These are phyloP conservation scores for Parapsyche elsis DNA, from an alignment of 1,140 invertebrate genomes.

Conservation along the genomic window DNA sequence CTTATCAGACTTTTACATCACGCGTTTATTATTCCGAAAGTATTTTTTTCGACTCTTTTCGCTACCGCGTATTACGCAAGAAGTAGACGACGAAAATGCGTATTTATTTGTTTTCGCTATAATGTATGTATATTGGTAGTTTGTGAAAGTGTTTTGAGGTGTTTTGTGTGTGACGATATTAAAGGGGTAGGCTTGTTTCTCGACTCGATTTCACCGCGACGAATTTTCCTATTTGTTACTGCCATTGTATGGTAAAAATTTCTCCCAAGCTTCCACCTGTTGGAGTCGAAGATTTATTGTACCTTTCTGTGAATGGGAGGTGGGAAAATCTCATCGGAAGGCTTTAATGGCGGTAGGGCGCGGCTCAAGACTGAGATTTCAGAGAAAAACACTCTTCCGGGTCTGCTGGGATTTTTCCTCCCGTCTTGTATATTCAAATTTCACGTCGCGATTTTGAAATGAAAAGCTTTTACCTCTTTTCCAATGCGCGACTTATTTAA, in stretches of 20 bases:
- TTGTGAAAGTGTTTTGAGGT: neutral
- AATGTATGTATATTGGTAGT: no score
- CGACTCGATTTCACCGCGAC: no score
- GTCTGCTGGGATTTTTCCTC: neutral
- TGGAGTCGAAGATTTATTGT: conserved; percentile 34
- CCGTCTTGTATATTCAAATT: conserved; percentile 15
- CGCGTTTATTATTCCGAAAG: neutral
- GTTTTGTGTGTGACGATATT: no score
- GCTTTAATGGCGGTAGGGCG: conserved; percentile 1
- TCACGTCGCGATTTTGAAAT: neutral
- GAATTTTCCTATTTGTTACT: neutral
- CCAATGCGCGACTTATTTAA: neutral
- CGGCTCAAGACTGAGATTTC: conserved; percentile 5
- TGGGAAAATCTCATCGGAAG: conserved; percentile 24
- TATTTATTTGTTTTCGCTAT: no score
- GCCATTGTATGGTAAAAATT: neutral
- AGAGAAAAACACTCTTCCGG: neutral
- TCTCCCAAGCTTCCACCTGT: conserved; percentile 12
- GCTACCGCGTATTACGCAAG: no score
- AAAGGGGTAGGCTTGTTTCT: no score
- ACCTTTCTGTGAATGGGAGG: neutral
- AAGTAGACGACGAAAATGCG: no score
- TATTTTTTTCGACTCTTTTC: neutral
- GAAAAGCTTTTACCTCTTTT: neutral
- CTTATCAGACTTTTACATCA: neutral